Evolutionary conservation across 2,888 invertebrate genomes (phyloP).

Genomic region (Himalopsyche tibetana): DNA sequence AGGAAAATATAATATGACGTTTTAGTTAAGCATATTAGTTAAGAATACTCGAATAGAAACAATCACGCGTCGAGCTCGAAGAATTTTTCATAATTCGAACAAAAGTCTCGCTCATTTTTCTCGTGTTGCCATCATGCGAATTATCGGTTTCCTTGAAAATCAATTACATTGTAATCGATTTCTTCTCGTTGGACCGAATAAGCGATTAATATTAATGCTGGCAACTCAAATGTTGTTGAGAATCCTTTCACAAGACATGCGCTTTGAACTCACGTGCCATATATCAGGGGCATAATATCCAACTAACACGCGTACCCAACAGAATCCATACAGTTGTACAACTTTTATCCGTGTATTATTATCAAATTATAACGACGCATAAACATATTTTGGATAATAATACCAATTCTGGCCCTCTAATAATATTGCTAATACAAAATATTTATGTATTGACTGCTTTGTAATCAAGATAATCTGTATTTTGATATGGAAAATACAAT

Average conservation of each 20-base stretch:
- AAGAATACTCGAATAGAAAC: not conserved
- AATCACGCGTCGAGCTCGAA: not conserved
- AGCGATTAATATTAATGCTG: constrained; percentile 58
- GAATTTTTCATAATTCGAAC: not conserved
- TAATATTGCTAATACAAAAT: constrained; percentile 19
- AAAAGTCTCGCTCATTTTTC: constrained; percentile 14
- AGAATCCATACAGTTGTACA: constrained; percentile 25
- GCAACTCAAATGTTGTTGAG: constrained; percentile 47
- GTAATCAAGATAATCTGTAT: not conserved
- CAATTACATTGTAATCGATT: constrained; percentile 50
- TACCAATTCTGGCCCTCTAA: constrained; percentile 19
- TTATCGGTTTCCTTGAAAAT: constrained; percentile 41
- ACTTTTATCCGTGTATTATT: constrained; percentile 29
- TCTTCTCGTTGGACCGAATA: constrained; percentile 50
- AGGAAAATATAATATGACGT: not conserved
- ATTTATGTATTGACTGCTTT: constrained; percentile 7
- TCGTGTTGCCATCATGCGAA: constrained; percentile 11
- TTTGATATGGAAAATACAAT: no score
- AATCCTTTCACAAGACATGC: constrained; percentile 50
- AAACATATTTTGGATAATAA: constrained; percentile 39
- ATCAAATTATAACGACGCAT: constrained; percentile 39
- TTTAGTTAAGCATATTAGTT: no score
- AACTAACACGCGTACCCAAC: constrained; percentile 52
- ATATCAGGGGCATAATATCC: constrained; percentile 59
- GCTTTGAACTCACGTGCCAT: constrained; percentile 56